A percentile compares a stretch with the other conserved stretches of the same genome.
phyloP scores from a whole-genome alignment of 2,113 vertebrate species.

The Cnemophilus loriae region DNA sequence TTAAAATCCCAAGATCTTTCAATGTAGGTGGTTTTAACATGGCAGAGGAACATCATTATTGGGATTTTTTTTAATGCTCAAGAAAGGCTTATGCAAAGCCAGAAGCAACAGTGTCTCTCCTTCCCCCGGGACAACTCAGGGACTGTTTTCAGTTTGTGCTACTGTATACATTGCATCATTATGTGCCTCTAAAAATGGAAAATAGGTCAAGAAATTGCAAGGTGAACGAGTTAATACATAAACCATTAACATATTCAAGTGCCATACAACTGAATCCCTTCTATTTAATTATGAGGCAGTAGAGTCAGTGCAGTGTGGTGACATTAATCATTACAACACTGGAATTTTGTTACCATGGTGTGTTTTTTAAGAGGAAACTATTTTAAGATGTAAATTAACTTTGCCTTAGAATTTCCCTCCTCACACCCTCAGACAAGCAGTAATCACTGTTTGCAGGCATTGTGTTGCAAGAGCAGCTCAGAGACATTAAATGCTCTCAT shows the following conservation, averaged over 20 bases:
- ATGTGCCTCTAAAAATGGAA: conserved; percentile 3
- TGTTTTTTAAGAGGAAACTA: conserved; percentile 25
- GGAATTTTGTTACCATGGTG: conserved; percentile 1
- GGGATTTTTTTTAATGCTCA: not conserved
- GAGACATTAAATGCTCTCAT: not conserved
- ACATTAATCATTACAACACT: conserved; percentile 31
- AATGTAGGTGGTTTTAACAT: not conserved
- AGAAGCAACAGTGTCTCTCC: not conserved
- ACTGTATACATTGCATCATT: not conserved
- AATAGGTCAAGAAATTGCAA: conserved; percentile 28
- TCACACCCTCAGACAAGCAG: not conserved
- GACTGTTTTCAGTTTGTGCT: not conserved
- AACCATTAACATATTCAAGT: not conserved
- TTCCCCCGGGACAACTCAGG: not conserved
- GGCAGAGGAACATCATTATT: not conserved
- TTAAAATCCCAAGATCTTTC: not conserved
- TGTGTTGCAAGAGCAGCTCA: not conserved
- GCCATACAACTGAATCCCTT: not conserved
- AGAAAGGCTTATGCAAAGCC: not conserved
- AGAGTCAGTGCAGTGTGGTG: conserved; percentile 5
- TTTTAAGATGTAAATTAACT: conserved; percentile 33
- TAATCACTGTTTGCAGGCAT: conserved; percentile 25
- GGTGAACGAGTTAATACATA: conserved; percentile 29
- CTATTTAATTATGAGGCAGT: conserved; percentile 38
- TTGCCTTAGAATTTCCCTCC: conserved; percentile 12